These are phyloP conservation scores for Protonemura montana DNA, from an alignment of 2,888 invertebrate species.

Conservation along the genomic window DNA sequence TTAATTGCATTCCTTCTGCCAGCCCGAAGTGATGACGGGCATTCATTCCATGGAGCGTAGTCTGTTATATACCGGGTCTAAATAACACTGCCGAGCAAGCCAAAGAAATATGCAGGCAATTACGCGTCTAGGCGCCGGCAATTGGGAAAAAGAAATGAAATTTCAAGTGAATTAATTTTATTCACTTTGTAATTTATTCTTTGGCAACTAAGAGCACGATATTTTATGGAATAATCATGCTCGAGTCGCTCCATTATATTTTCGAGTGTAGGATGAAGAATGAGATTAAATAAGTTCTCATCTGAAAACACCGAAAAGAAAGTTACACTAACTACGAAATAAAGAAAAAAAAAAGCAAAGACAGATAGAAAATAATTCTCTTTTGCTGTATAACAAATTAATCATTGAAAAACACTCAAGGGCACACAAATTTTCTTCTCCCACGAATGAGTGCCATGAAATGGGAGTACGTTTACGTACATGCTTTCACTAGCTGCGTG, in stretches of 20 bases:
- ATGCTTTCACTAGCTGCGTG: too few species aligned
- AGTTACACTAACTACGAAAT: slow-evolving; percentile 4
- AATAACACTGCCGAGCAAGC: background rate
- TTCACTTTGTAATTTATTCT: slow-evolving; percentile 1
- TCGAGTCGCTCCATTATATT: background rate
- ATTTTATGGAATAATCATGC: background rate
- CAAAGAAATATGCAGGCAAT: background rate
- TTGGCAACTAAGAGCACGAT: background rate
- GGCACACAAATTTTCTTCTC: background rate
- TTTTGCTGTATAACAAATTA: background rate
- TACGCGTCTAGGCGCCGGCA: background rate
- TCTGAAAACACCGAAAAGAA: background rate
- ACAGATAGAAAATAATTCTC: background rate
- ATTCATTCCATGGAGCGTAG: background rate
- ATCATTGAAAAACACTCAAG: background rate
- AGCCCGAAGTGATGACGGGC: background rate
- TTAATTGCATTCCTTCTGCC: background rate
- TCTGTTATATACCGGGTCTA: background rate
- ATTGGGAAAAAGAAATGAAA: background rate
- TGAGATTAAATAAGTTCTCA: slow-evolving; percentile 7
- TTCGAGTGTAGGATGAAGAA: background rate
- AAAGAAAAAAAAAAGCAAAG: background rate
- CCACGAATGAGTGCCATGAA: too few species aligned
- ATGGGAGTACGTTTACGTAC: too few species aligned
- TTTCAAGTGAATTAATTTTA: background rate